phyloP scores from a whole-genome alignment of 2,797 vertebrate species.

The Ptychobarbus kaznakovi region DNA sequence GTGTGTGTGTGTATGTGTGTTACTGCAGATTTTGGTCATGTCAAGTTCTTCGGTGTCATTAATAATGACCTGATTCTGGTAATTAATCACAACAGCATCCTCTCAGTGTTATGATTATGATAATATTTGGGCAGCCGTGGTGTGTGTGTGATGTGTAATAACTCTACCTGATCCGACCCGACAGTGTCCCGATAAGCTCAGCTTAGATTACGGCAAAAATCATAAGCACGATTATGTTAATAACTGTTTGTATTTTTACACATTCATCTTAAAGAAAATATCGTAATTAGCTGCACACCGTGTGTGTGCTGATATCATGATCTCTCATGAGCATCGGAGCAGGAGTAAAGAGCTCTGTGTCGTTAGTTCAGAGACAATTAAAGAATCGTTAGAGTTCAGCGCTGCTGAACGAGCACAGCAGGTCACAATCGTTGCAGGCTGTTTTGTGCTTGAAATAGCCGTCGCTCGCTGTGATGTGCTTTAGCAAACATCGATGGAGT shows the following conservation, averaged over 20 bases:
- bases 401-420: conserved; percentile 34
- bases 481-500: neutral
- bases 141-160: neutral
- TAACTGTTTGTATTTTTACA: no score
- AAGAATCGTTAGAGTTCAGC: conserved; percentile 20
- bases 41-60: neutral
- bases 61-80: conserved; percentile 3
- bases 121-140: neutral
- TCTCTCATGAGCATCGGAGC: neutral
- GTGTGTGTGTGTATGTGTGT: neutral
- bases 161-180: neutral
- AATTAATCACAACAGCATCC: neutral
- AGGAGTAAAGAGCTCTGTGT: conserved; percentile 9
- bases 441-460: conserved; percentile 51
- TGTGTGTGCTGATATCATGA: neutral
- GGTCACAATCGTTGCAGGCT: conserved; percentile 33
- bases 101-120: neutral
- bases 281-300: no score
- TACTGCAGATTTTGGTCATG: neutral
- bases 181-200: neutral
- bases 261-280: no score
- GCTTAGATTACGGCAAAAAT: neutral
- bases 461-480: conserved; percentile 1
- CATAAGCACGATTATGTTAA: neutral
- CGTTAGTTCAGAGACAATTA: conserved; percentile 7